phyloP scores from a whole-genome alignment of 53 echinoderm and acorn worm genomes.

The Patiria pectinifera region DNA sequence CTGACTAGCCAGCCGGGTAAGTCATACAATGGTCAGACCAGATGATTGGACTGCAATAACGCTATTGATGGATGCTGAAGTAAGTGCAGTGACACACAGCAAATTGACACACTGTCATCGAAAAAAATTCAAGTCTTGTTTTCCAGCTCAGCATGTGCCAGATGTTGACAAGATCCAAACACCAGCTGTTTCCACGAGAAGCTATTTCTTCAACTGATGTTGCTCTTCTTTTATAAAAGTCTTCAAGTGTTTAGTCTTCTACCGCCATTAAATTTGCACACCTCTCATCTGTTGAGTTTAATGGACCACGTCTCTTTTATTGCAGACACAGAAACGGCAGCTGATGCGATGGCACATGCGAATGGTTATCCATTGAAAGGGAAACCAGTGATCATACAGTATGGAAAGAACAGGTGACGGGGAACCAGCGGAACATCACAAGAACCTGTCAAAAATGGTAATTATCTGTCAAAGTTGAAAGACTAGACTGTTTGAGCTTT shows the following conservation, averaged over 20 bases:
- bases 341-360: conserved; percentile 26
- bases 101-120: too few relatives aligned
- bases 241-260: background rate
- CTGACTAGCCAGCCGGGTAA: too few relatives aligned
- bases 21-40: too few relatives aligned
- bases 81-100: too few relatives aligned
- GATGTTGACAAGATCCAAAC: background rate
- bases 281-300: background rate
- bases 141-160: too few relatives aligned
- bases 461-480: background rate
- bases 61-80: too few relatives aligned
- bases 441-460: background rate
- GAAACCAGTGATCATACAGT: conserved; percentile 67
- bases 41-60: too few relatives aligned
- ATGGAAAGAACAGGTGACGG: conserved; percentile 55
- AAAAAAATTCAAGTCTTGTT: too few relatives aligned
- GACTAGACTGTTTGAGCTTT: background rate
- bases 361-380: conserved; percentile 65
- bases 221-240: background rate
- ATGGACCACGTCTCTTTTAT: conserved; percentile 6
- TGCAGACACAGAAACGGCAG: conserved; percentile 53
- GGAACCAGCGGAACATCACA: background rate
- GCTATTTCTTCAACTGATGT: background rate
- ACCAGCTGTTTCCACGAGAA: background rate
- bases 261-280: background rate